Percentiles rank a stretch among this genome's conserved stretches.
Conservation (phyloP, 2,888 invertebrate genomes). For the Zaprionus lineosus region DNA sequence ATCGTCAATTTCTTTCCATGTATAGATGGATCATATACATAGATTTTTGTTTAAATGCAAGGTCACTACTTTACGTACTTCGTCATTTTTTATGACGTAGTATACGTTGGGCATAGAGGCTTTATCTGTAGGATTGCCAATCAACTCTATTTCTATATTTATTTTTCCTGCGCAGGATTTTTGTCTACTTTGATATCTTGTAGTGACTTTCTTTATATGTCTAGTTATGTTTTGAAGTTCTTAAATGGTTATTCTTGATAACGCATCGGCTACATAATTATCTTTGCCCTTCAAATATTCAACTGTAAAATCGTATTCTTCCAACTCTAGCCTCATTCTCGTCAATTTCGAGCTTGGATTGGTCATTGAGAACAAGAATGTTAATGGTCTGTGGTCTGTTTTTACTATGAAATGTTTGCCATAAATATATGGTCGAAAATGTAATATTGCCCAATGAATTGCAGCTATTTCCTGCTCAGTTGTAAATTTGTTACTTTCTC, state of each 20-base stretch:
- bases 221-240: background rate
- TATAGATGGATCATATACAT: no score
- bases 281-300: constrained; percentile 11
- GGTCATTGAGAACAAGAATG: background rate
- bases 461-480: background rate
- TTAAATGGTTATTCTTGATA: constrained; percentile 10
- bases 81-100: background rate
- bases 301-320: constrained; percentile 9
- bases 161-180: constrained; percentile 2
- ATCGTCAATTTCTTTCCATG: no score
- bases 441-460: constrained; percentile 1
- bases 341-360: constrained; percentile 10
- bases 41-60: background rate
- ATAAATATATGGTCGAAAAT: constrained; percentile 1
- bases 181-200: no score
- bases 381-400: background rate
- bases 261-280: constrained; percentile 9
- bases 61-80: background rate
- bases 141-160: background rate
- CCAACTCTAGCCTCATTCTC: constrained; percentile 8
- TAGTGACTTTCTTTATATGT: background rate
- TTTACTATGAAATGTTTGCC: no score
- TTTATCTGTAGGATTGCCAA: background rate
- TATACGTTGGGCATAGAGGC: constrained; percentile 1
- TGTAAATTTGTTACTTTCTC: constrained; percentile 1